Conservation (phyloP, 2,113 vertebrate genomes). For the Asarcornis scutulata region DNA sequence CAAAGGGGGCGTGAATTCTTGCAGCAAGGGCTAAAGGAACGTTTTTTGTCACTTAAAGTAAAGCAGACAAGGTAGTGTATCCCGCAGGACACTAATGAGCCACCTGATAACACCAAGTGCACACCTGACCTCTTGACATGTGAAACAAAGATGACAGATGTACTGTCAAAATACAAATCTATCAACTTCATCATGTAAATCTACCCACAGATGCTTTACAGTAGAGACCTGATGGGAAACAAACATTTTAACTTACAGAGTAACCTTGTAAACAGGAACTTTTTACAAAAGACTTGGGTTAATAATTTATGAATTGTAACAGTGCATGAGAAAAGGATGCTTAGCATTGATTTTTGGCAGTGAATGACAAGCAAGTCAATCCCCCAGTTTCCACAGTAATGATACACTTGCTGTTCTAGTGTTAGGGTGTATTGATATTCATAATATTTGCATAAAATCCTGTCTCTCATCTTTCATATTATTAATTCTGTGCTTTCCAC, state of each 20-base stretch:
- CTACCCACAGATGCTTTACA: constrained; percentile 47
- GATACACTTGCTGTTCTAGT: background rate
- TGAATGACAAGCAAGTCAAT: constrained; percentile 60
- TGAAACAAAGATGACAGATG: constrained; percentile 73
- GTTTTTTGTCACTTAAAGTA: constrained; percentile 22
- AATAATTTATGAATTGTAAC: constrained; percentile 88
- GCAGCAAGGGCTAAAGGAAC: constrained; percentile 9
- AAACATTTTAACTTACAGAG: constrained; percentile 84
- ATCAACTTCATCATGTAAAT: constrained; percentile 70
- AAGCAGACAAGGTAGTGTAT: constrained; percentile 34
- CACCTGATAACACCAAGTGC: constrained; percentile 56
- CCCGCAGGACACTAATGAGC: constrained; percentile 59
- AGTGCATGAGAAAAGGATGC: constrained; percentile 77
- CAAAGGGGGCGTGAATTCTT: background rate
- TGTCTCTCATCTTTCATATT: constrained; percentile 24
- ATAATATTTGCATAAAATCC: constrained; percentile 47
- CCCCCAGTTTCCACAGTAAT: constrained; percentile 52
- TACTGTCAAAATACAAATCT: constrained; percentile 66
- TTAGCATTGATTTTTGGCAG: constrained; percentile 79
- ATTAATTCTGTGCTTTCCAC: constrained; percentile 28
- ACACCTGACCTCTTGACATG: constrained; percentile 58
- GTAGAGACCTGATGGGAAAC: constrained; percentile 66
- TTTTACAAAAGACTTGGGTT: constrained; percentile 83
- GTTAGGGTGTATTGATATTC: constrained; percentile 45
- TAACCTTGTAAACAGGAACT: constrained; percentile 90